Evolutionary conservation across 1,140 invertebrate genomes (phyloP).

Genomic region (Lineus longissimus): DNA sequence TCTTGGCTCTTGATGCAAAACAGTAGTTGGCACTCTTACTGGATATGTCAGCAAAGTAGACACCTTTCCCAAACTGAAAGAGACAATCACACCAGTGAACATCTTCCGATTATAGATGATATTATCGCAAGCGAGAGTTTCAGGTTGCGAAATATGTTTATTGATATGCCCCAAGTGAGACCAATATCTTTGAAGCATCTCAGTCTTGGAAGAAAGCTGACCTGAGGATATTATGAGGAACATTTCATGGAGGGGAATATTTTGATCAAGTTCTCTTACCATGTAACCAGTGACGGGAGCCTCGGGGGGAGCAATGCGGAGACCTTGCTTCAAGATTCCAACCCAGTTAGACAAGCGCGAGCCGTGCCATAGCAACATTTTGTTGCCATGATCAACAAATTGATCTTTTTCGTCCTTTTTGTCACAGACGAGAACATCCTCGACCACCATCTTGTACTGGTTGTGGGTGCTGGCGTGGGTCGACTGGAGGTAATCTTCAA

Average conservation of each 20-base stretch:
- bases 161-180: too few relatives aligned
- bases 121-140: too few relatives aligned
- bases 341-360: constrained; percentile 51
- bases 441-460: constrained; percentile 45
- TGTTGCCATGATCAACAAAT: constrained; percentile 27
- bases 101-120: too few relatives aligned
- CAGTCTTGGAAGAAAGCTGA: too few relatives aligned
- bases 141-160: too few relatives aligned
- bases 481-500: constrained; percentile 40
- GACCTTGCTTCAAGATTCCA: constrained; percentile 48
- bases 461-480: constrained; percentile 51
- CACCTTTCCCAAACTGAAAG: constrained; percentile 75
- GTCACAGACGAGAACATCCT: constrained; percentile 42
- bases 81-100: constrained; percentile 12
- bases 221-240: too few relatives aligned
- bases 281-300: constrained; percentile 54
- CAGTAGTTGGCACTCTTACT: constrained; percentile 99
- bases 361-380: constrained; percentile 51
- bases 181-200: too few relatives aligned
- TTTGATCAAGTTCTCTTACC: constrained; percentile 29
- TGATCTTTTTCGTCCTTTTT: constrained; percentile 38
- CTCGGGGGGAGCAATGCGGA: constrained; percentile 52
- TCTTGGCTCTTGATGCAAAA: constrained; percentile 67
- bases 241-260: background rate
- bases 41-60: constrained; percentile 98